Evolutionary conservation across 2,113 vertebrate species (phyloP).

Genomic region (human): DNA sequence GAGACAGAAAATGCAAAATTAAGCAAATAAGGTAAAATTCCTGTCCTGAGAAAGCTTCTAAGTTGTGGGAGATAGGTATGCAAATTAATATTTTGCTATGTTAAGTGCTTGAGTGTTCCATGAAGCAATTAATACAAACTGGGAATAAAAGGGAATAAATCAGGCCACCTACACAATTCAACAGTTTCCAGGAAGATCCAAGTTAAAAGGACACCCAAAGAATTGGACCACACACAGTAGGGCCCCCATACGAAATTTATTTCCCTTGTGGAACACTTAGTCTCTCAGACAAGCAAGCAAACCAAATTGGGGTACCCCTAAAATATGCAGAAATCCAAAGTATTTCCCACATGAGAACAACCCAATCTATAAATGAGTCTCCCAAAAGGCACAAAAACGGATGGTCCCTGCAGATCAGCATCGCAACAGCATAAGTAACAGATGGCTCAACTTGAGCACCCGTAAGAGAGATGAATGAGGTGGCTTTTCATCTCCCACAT

Average conservation of each 20-base stretch:
- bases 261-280: not conserved
- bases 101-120: not conserved
- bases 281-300: not conserved
- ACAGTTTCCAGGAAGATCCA: not conserved
- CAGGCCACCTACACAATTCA: not conserved
- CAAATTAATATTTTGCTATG: not conserved
- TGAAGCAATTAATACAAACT: not conserved
- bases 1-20: not conserved
- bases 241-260: not conserved
- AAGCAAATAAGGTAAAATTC: not conserved
- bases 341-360: not conserved
- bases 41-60: not conserved
- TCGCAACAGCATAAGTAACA: not conserved
- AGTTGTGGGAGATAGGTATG: not conserved
- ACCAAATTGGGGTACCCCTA: not conserved
- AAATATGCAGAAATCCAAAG: not conserved
- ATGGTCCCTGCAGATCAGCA: not conserved
- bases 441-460: not conserved
- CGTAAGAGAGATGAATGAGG: accelerated
- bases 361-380: not conserved
- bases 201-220: not conserved
- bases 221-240: not conserved
- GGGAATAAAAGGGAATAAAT: not conserved
- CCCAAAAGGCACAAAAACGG: not conserved
- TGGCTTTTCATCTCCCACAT: not conserved